Conservation (phyloP, 2,113 vertebrate genomes). For the Fukomys damarensis region DNA sequence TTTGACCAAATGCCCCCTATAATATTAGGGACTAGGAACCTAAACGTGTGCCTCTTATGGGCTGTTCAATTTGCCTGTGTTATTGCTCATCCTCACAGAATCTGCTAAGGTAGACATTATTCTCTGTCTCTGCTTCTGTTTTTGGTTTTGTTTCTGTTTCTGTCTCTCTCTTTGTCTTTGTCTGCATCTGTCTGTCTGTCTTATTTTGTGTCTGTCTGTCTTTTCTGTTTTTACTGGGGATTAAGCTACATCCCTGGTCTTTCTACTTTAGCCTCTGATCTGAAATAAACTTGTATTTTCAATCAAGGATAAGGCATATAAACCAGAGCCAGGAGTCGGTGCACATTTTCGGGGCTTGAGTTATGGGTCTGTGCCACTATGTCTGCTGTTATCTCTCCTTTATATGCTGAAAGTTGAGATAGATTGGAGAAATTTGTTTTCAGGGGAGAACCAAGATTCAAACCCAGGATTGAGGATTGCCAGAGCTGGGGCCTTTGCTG, state of each 20-base stretch:
- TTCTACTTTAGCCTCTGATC: not conserved
- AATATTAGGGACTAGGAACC: not conserved
- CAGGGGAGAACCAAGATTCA: not conserved
- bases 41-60: not conserved
- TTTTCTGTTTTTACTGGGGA: not conserved
- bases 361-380: not conserved
- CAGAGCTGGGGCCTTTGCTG: not conserved
- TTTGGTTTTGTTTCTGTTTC: not conserved
- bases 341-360: constrained; percentile 46
- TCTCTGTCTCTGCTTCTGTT: not conserved
- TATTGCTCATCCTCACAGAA: not conserved
- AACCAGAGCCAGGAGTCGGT: not conserved
- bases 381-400: not conserved
- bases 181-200: too few species aligned
- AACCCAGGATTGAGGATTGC: not conserved
- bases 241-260: not conserved
- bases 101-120: not conserved
- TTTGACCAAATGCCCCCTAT: not conserved
- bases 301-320: constrained; percentile 79
- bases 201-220: too few species aligned
- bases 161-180: too few species aligned
- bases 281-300: constrained; percentile 79
- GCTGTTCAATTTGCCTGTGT: not conserved
- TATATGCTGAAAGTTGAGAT: not conserved
- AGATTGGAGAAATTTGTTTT: not conserved